Conservation (phyloP, 2,797 vertebrate genomes). For the Sardinella longiceps region DNA sequence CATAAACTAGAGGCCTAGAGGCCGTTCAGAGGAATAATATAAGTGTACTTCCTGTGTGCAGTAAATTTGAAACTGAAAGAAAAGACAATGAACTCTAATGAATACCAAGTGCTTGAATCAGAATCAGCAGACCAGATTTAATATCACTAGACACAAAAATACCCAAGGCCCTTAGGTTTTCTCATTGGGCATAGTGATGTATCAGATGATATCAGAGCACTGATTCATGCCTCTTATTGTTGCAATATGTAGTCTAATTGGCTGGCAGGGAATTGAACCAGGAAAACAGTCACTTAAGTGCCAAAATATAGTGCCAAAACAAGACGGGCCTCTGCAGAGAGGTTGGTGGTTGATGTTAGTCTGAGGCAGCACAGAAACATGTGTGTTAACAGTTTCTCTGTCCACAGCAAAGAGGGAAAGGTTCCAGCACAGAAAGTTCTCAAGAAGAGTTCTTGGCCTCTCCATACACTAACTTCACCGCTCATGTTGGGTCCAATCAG, state of each 20-base stretch:
- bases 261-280: neutral
- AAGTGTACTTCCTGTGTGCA: neutral
- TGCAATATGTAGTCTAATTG: neutral
- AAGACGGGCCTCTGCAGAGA: neutral
- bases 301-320: neutral
- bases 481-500: neutral
- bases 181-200: neutral
- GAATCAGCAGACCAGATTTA: neutral
- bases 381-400: slow-evolving; percentile 12
- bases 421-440: slow-evolving; percentile 20
- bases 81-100: neutral
- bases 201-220: neutral
- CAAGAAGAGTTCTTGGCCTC: neutral
- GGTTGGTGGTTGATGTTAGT: slow-evolving; percentile 1
- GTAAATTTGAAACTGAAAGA: neutral
- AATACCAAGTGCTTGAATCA: neutral
- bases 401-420: neutral
- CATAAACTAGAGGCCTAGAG: neutral
- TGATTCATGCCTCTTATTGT: neutral
- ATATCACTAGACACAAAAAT: neutral
- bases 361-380: neutral
- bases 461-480: neutral
- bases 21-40: neutral
- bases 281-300: neutral
- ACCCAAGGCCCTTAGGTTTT: neutral